Conservation (phyloP, 2,797 vertebrate species). For the Sarcoramphus papa region DNA sequence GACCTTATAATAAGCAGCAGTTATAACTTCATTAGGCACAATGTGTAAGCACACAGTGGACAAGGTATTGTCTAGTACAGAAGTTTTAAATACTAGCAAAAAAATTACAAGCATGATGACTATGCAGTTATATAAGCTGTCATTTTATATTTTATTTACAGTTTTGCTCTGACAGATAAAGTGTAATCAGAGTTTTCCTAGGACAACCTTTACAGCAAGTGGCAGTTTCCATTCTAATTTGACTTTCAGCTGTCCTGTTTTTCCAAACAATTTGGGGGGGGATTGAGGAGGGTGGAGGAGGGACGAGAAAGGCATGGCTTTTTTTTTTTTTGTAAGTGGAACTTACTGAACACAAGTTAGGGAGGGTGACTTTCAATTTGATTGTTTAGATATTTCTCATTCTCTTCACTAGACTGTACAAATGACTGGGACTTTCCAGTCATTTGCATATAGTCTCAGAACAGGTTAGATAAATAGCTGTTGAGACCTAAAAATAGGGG, state of each 20-base stretch:
- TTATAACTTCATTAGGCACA: background rate
- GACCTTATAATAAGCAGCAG: background rate
- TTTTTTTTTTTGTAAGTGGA: background rate
- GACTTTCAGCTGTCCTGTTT: background rate
- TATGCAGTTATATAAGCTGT: background rate
- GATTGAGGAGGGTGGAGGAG: background rate
- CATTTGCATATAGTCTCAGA: slow-evolving; percentile 74
- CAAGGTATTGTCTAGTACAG: background rate
- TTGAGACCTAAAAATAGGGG: slow-evolving; percentile 63
- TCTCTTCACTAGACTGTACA: slow-evolving; percentile 53
- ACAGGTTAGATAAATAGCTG: slow-evolving; percentile 61
- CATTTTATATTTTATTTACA: background rate
- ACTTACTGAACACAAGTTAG: background rate
- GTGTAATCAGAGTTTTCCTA: background rate
- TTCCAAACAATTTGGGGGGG: background rate
- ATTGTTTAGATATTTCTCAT: slow-evolving; percentile 48
- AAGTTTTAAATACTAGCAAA: background rate
- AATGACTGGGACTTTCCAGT: slow-evolving; percentile 74
- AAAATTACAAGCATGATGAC: background rate
- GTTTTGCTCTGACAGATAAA: background rate
- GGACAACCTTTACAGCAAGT: background rate
- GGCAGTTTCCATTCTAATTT: background rate
- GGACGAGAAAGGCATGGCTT: background rate
- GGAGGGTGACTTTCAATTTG: slow-evolving; percentile 49
- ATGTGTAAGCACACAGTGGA: background rate